Percentiles rank a stretch among this genome's conserved stretches.
phyloP scores from a whole-genome alignment of 2,113 vertebrate genomes.

The Atherinomorus stipes region DNA sequence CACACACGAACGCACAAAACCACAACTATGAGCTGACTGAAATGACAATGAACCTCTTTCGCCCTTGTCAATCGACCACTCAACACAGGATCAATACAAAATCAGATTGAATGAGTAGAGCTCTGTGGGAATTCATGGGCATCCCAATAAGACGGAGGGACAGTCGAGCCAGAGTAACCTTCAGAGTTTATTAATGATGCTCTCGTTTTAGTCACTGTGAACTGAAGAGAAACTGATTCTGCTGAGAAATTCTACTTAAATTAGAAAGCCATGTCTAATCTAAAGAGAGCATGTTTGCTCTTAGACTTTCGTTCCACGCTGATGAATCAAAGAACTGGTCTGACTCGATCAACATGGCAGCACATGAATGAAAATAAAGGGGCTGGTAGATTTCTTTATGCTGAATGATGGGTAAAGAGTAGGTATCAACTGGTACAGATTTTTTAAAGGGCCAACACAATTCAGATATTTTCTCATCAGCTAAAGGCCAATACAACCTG shows the following conservation, averaged over 20 bases:
- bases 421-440: no score
- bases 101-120: conserved; percentile 49
- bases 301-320: conserved; percentile 27
- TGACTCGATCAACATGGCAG: conserved; percentile 4
- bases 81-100: conserved; percentile 52
- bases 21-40: conserved; percentile 5
- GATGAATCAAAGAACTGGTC: not conserved
- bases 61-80: conserved; percentile 40
- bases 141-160: conserved; percentile 17
- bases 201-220: not conserved
- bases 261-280: conserved; percentile 35
- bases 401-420: no score
- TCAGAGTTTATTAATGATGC: conserved; percentile 3
- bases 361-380: conserved; percentile 14
- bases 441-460: no score
- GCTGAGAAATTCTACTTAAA: not conserved
- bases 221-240: conserved; percentile 2
- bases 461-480: no score
- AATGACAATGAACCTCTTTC: conserved; percentile 32
- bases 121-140: conserved; percentile 30
- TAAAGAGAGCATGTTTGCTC: conserved; percentile 55
- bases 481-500: no score
- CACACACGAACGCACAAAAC: conserved; percentile 12
- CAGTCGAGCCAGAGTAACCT: conserved; percentile 28
- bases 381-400: no score